Evolutionary conservation across 2,797 vertebrate species (phyloP).

Genomic region (Carcharodon carcharias): DNA sequence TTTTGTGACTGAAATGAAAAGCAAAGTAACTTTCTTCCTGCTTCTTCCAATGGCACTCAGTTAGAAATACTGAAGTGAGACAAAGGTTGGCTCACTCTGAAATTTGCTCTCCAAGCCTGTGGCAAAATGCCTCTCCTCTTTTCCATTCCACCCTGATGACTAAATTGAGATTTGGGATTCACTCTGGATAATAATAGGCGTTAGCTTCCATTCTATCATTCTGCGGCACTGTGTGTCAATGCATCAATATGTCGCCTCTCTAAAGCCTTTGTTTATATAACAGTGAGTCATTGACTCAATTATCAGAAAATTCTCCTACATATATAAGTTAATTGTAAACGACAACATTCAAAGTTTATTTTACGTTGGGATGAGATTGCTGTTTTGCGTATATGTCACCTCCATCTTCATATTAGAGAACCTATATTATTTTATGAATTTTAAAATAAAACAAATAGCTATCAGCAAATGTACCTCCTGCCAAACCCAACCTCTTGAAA

Average conservation of each 20-base stretch:
- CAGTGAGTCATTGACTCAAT: neutral
- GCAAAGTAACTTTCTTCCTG: neutral
- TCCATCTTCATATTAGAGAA: neutral
- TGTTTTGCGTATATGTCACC: neutral
- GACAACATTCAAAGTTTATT: neutral
- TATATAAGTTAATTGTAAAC: neutral
- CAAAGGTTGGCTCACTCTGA: neutral
- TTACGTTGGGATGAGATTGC: neutral
- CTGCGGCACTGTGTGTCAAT: neutral
- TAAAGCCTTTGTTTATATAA: neutral
- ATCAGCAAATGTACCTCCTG: neutral
- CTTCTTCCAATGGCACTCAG: neutral
- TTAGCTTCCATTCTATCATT: neutral
- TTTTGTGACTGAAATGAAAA: neutral
- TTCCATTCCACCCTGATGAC: conserved; percentile 5
- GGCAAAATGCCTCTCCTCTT: neutral
- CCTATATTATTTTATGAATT: neutral
- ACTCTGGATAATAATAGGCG: neutral
- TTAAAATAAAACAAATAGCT: neutral
- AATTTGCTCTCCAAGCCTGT: neutral
- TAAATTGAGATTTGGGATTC: conserved; percentile 16
- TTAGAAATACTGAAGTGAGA: neutral
- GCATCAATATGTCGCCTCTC: neutral
- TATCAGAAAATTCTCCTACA: neutral
- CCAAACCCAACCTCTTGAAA: neutral